Evolutionary conservation across 2,888 invertebrate species (phyloP).

Genomic region (Protula sp.): DNA sequence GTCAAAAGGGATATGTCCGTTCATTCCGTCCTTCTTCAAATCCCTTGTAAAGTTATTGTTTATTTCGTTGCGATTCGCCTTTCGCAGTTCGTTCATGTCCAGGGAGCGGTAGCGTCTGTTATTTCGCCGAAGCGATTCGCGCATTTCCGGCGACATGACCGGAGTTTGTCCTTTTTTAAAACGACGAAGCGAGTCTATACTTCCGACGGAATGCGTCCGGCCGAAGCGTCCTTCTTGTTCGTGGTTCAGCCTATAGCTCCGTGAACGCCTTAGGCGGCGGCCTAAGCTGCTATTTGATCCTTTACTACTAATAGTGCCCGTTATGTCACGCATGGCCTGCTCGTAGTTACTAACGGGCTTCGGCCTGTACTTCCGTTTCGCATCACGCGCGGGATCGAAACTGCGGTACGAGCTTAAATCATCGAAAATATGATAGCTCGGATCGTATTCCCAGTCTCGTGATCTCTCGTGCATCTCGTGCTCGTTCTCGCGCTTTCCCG

Average conservation of each 20-base stretch:
- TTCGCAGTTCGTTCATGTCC: neutral
- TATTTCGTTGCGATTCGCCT: neutral
- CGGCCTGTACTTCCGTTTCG: neutral
- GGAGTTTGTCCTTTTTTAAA: neutral
- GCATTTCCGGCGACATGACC: neutral
- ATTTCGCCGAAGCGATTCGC: neutral
- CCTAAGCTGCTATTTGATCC: neutral
- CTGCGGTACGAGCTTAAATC: conserved; percentile 10
- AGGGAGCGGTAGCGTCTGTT: neutral
- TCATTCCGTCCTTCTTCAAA: neutral
- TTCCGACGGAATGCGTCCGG: neutral
- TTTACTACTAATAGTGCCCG: neutral
- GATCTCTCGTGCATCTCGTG: neutral
- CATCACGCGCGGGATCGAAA: conserved; percentile 9
- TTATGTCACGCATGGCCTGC: neutral
- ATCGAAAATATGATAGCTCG: too few species aligned
- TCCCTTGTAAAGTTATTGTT: neutral
- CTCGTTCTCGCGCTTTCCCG: neutral
- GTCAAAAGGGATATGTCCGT: neutral
- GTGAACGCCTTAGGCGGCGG: neutral
- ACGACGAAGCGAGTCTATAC: neutral
- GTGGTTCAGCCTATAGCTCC: neutral
- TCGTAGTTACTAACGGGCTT: neutral
- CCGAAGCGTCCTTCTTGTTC: neutral
- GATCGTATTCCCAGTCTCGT: too few species aligned